A percentile compares a stretch with the other conserved stretches of the same genome.
Evolutionary conservation across 2,888 invertebrate species (phyloP).

Genomic region (Tribolium freemani): DNA sequence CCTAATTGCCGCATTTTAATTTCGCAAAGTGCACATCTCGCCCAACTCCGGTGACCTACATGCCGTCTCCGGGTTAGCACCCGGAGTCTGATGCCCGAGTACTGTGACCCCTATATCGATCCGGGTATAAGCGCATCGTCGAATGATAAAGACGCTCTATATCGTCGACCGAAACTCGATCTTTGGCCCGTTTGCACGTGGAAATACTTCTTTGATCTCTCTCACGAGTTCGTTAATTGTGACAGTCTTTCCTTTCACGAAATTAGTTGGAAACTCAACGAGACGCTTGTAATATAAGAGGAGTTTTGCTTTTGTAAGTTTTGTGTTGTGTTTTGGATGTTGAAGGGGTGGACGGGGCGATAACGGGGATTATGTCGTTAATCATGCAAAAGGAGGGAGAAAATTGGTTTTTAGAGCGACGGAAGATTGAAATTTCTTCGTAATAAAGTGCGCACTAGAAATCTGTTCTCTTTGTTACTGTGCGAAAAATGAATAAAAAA

Average conservation of each 20-base stretch:
- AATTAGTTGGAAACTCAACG: neutral
- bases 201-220: neutral
- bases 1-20: neutral
- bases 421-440: neutral
- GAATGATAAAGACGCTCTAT: slow-evolving; percentile 29
- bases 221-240: neutral
- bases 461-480: no score
- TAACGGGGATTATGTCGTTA: slow-evolving; percentile 12
- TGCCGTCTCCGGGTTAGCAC: slow-evolving; percentile 52
- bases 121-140: slow-evolving; percentile 30
- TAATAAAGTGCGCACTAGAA: no score
- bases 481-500: no score
- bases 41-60: slow-evolving; percentile 53
- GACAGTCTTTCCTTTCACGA: neutral
- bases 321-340: neutral
- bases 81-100: slow-evolving; percentile 47
- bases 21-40: neutral
- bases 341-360: neutral
- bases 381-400: neutral
- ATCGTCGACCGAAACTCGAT: slow-evolving; percentile 22
- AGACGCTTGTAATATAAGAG: neutral
- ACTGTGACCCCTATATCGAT: slow-evolving; percentile 63
- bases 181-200: neutral
- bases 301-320: neutral
- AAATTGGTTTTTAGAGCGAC: slow-evolving; percentile 10